Conservation (phyloP, 2,113 vertebrate species). For the Stercorarius parasiticus region DNA sequence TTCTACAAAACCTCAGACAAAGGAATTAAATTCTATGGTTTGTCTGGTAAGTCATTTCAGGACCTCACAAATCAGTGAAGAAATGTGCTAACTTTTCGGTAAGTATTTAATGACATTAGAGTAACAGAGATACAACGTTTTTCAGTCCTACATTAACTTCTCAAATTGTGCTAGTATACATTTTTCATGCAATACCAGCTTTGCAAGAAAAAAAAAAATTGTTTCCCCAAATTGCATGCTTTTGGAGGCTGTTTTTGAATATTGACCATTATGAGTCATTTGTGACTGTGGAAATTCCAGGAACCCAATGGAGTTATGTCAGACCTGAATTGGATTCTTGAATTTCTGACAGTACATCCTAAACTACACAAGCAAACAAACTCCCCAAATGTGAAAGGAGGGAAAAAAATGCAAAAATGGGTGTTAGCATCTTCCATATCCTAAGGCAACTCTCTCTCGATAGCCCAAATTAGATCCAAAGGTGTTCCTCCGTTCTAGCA, state of each 20-base stretch:
- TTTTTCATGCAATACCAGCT: background rate
- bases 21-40: background rate
- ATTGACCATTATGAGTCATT: slow-evolving; percentile 27
- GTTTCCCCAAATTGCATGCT: background rate
- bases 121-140: background rate
- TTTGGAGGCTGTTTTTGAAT: slow-evolving; percentile 10
- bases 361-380: background rate
- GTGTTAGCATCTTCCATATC: background rate
- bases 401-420: background rate
- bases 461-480: background rate
- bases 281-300: slow-evolving; percentile 43
- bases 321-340: background rate
- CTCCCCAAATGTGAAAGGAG: background rate
- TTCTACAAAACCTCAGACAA: background rate
- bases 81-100: background rate
- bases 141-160: background rate
- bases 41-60: background rate
- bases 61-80: background rate
- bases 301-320: slow-evolving; percentile 10
- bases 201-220: background rate
- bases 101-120: background rate
- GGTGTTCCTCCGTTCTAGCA: background rate
- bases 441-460: background rate
- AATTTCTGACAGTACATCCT: background rate
- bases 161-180: background rate